Evolutionary conservation across 2,797 vertebrate genomes (phyloP), one percentile per base, ranked within the genome.

Genomic region (Sternotherus odoratus): DNA sequence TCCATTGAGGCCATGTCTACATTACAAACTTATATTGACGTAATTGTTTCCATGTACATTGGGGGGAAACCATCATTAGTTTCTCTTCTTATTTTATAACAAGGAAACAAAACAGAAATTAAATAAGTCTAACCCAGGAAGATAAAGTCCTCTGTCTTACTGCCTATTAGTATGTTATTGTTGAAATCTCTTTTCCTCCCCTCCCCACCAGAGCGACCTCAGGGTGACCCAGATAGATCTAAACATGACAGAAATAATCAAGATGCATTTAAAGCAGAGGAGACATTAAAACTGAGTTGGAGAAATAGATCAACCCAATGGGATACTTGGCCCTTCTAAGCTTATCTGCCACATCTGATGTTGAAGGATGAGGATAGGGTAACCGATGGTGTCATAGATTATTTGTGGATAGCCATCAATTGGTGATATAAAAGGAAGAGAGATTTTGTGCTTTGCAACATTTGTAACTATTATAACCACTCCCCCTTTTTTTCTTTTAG

Each of bases 401-500:
- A 17, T 83, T 87, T 78, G 74, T 39, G 3, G 84, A 88, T 63
- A 83, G 15, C 6, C 57, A 51, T 69, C 85, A 83, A 7, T 81
- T 30, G 90, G 26, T 46, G 90, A 60, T 49, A 46, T 17, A 9
- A 16, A 53, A 93, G 36, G 33, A 95, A 89, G 43, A 36, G 26
- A 6, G 0, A 0, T 19, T 33, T 91, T 88, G 10, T 77, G 21
- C 51, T 83, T 79, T 85, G 63, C 60, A 43, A 17, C 39, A 51
- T 77, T 63, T 7, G 2, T 82, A 69, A 89, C 51, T 39, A 5
- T 36, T 77, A 0, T 49, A 82, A 81, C 33, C 75, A 28, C 82
- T n/a, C 39, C 48, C n/a, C 82, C 12, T 88, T 26, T 92, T 95
- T 95, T 39, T 89, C 39, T 94, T 95, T 87, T 95, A 99, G 99